Evolutionary conservation across 2,888 invertebrate species (phyloP), one percentile per base, ranked within the genome.

Genomic region (Aromia moschata): DNA sequence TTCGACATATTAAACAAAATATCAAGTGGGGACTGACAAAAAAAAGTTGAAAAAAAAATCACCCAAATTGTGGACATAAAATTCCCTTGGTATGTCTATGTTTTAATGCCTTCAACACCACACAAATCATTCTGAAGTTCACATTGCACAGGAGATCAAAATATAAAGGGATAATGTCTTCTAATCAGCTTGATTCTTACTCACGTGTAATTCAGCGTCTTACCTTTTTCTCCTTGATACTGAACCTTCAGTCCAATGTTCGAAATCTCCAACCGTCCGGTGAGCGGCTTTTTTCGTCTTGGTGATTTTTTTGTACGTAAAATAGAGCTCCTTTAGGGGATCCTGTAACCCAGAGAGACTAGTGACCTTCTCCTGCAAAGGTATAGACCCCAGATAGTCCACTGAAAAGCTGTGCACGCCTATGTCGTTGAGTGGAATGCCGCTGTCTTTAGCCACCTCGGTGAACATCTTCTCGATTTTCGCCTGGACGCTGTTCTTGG

Each of bases 391-490:
- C 63, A 95, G 83, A 74, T 94, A 94, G 72, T 91, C 90, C 1
- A 94, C 93, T 66, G 86, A 85, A 71, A 89, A 89, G 1, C 68
- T 70, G 59, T 80, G 81, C 0, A 78, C 73, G 9, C 78, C 79
- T 7, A 78, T 80, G 68, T 87, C 87, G 33, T 83, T 82, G 5
- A 86, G 84, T 1, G 87, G 85, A 49, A 78, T 81, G 20, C 84
- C 64, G 36, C 80, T 77, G 60, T 87, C 84, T 43, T 84, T 80
- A 1, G 89, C 87, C 72, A 91, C 87, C 60, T 90, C 90, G 16
- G 87, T 87, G 75, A 94, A 94, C 88, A 94, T 91, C 71, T 89
- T 88, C 77, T 94, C 93, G 79, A 94, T 94, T 71, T 91, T 87
- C 11, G 91, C 93, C 79, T 94, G 94, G 1, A 94, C 92, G 53